phyloP scores from a whole-genome alignment of 2,888 invertebrate species.

The Brachyptera putata region DNA sequence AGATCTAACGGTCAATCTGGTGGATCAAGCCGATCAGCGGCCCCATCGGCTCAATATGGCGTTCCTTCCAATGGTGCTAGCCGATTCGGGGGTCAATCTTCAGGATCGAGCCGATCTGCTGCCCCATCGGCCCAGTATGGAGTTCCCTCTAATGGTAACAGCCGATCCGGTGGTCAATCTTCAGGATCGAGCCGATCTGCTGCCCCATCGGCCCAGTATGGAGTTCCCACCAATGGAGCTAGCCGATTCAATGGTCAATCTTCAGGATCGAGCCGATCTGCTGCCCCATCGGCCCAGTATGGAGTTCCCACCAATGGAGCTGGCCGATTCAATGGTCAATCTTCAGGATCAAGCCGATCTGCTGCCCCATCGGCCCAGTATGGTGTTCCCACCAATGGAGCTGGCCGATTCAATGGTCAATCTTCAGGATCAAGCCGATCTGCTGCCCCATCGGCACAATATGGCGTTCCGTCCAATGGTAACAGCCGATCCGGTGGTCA shows the following conservation, averaged over 20 bases:
- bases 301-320: constrained; percentile 34
- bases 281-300: constrained; percentile 38
- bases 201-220: background rate
- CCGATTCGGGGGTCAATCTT: too few species aligned
- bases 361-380: constrained; percentile 39
- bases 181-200: background rate
- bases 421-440: background rate
- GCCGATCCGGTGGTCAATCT: background rate
- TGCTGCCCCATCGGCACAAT: background rate
- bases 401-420: too few species aligned
- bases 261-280: background rate
- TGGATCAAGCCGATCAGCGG: too few species aligned
- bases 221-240: background rate
- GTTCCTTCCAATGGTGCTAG: too few species aligned
- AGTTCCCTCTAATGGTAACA: background rate
- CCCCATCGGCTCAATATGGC: too few species aligned
- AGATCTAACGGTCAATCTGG: constrained; percentile 12
- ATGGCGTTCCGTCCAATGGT: background rate
- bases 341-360: too few species aligned
- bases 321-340: background rate
- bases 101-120: too few species aligned
- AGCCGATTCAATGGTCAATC: background rate
- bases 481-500: background rate
- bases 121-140: too few species aligned
- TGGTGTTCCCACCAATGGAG: constrained; percentile 36